A percentile compares a stretch with the other conserved stretches of the same genome.
These are phyloP conservation scores for Phenganax stokvisi DNA, from an alignment of 92 coral and sea anemone species.

Conservation along the genomic window DNA sequence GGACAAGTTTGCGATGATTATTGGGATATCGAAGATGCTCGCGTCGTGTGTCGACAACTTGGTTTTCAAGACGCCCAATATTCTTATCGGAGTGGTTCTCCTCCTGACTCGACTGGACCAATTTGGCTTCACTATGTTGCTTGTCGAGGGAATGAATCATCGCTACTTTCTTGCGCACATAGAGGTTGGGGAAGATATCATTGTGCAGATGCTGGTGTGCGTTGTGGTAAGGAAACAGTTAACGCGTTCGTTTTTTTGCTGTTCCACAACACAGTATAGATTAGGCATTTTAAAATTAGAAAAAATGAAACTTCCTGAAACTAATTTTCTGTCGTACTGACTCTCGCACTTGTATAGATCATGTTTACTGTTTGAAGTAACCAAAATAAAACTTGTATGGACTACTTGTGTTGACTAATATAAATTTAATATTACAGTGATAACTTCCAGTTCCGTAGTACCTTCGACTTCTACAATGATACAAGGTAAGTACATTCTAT, in stretches of 20 bases:
- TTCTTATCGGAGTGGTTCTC: background rate
- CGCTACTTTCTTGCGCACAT: background rate
- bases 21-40: slow-evolving; percentile 8
- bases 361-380: no score
- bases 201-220: background rate
- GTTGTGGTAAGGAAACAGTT: background rate
- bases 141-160: background rate
- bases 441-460: background rate
- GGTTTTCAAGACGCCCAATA: slow-evolving; percentile 1
- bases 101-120: background rate
- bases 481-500: background rate
- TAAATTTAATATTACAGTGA: no score
- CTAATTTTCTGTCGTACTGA: background rate
- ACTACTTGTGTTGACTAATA: no score
- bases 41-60: slow-evolving; percentile 20
- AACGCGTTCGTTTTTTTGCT: no score
- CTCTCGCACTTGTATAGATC: no score
- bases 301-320: background rate
- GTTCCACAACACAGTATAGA: no score
- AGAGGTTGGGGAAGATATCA: background rate
- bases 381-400: no score
- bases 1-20: slow-evolving; percentile 7
- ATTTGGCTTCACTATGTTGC: background rate
- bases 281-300: background rate
- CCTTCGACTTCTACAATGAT: background rate